Base-by-base conservation (phyloP, 2,113 vertebrate species). In the Xiphophorus couchianus region DNA sequence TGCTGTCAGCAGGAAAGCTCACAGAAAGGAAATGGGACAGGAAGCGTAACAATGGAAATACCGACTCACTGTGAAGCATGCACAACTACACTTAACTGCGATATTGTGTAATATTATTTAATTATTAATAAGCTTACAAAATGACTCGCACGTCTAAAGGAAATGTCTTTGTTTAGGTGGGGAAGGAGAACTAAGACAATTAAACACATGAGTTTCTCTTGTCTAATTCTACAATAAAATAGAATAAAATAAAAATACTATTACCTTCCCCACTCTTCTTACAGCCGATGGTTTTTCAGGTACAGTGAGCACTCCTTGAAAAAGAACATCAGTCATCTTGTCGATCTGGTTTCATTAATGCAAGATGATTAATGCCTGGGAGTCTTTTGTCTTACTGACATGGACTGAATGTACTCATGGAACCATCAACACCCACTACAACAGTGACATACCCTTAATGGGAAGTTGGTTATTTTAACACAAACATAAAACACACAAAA, bases 41-140 rank as follows among this genome's bases (percentile, higher is more conserved):
- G 84, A 89, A 90, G 70, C 63, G 82, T 63, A 74, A 84, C 82
- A 77, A 78, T 87, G 90, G 91, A 92, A 92, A 91, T 25, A 88
- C 85, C 78, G 81, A 66, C 78, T 90, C 89, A 90, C 69, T 14
- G 1, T 29, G 27, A 58, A 44, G 30, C 13, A 60, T 62, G 62
- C 35, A 60, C 14, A 66, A 30, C 70, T 64, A 75, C 30, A 51
- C 35, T 64, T 17, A n/a, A 60, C 29, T 7, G 27, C 71, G 79
- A 73, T 69, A 66, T 83, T 83, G 69, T 80, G 67, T 27, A 78
- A 87, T 58, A 13, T 76, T 15, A 37, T 35, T 44, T 61, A 73
- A 42, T 19, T 17, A 77, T 61, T 80, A 76, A 73, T 76, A 65
- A 80, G 69, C 15, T 60, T 51, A 30, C 17, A 72, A 39, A 25